A percentile compares a stretch with the other conserved stretches of the same genome.
Conservation (phyloP, 2,888 invertebrate species). For the Entomobrya multifasciata region DNA sequence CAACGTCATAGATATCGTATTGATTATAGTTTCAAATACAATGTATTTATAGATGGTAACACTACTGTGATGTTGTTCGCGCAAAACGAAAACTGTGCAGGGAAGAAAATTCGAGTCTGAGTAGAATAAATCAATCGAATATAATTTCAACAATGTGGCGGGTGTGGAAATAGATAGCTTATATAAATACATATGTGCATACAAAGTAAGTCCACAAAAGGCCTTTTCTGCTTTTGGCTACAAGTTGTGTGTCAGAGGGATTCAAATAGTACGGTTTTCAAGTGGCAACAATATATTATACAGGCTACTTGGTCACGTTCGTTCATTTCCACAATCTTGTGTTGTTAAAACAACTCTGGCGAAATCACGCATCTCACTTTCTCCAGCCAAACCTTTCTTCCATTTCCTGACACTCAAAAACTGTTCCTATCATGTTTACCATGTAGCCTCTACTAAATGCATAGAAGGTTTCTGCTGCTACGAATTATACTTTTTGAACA, state of each 20-base stretch:
- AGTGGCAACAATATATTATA: conserved; percentile 52
- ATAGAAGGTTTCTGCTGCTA: not conserved
- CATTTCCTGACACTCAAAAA: too few relatives aligned
- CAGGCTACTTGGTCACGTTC: conserved; percentile 66
- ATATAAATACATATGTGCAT: too few relatives aligned
- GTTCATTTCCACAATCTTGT: conserved; percentile 35
- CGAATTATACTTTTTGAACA: not conserved
- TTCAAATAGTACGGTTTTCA: conserved; percentile 22
- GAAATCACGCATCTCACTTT: conserved; percentile 23
- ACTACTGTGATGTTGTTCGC: conserved; percentile 51
- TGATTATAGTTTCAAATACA: not conserved
- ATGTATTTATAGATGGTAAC: conserved; percentile 8
- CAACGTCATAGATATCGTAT: not conserved
- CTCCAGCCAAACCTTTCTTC: not conserved
- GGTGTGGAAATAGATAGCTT: not conserved
- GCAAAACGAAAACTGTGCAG: conserved; percentile 44
- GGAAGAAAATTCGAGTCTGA: not conserved
- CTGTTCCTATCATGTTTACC: too few relatives aligned
- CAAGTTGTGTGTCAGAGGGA: conserved; percentile 3
- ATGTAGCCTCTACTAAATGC: too few relatives aligned
- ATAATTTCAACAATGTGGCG: conserved; percentile 30
- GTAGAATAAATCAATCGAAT: conserved; percentile 37
- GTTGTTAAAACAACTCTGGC: conserved; percentile 47
- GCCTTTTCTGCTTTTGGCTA: too few relatives aligned
- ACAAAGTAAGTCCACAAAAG: too few relatives aligned